Evolutionary conservation across 2,113 vertebrate genomes (phyloP).

Genomic region (Hylia prasina): DNA sequence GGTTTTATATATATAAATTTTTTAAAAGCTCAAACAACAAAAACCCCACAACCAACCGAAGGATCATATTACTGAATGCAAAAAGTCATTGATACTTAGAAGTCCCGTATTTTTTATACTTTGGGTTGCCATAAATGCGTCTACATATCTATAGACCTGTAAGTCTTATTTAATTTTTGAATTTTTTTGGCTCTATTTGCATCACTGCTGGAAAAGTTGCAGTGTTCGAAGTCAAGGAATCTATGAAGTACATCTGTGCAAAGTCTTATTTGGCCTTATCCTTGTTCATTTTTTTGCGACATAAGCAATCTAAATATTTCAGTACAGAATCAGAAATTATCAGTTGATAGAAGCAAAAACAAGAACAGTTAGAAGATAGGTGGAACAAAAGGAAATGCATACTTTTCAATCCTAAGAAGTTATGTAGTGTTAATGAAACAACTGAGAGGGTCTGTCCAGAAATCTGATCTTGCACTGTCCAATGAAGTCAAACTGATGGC

Average conservation of each 20-base stretch:
- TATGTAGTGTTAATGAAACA: background rate
- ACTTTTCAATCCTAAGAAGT: background rate
- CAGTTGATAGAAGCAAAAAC: background rate
- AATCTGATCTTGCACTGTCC: background rate
- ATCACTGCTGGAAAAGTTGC: background rate
- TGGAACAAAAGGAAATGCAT: background rate
- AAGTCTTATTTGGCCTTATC: background rate
- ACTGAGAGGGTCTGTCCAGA: background rate
- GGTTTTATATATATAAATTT: background rate
- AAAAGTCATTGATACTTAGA: background rate
- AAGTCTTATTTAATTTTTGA: background rate
- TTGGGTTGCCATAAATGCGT: background rate
- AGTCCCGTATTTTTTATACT: background rate
- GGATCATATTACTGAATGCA: background rate
- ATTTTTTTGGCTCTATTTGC: background rate
- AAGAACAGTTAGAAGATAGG: background rate
- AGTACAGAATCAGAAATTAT: background rate
- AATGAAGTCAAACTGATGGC: background rate
- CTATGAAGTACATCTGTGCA: background rate
- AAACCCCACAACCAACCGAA: accelerated
- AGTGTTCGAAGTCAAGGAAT: background rate
- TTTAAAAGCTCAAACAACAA: background rate
- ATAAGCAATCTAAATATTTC: background rate
- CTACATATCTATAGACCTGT: background rate
- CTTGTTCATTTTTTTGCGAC: background rate